Evolutionary conservation across 2,888 invertebrate species (phyloP).

Genomic region (Temnothorax unifasciatus): DNA sequence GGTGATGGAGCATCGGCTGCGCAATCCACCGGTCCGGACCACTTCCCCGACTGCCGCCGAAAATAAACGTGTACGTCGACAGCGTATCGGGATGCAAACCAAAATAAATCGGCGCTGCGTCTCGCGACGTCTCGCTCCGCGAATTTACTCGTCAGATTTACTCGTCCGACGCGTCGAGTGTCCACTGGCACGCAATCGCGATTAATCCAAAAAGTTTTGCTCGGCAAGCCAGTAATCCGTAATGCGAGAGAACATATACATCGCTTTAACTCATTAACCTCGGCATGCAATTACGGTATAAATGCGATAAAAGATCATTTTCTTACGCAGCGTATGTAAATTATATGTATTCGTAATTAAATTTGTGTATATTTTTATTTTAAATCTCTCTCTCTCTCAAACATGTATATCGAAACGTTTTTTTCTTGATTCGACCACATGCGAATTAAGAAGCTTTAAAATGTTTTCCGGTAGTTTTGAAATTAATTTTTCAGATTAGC

Average conservation of each 20-base stretch:
- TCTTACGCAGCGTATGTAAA: not conserved
- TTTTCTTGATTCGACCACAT: not conserved
- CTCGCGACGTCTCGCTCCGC: slow-evolving; percentile 19
- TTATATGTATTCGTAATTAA: not conserved
- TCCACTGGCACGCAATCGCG: not conserved
- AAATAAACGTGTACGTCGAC: slow-evolving; percentile 78
- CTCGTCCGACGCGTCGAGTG: slow-evolving; percentile 14
- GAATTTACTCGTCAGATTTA: slow-evolving; percentile 42
- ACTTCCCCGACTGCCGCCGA: slow-evolving; percentile 65
- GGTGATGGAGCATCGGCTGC: slow-evolving; percentile 60
- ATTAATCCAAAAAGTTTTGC: slow-evolving; percentile 25
- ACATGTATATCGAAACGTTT: not conserved
- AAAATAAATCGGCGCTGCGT: slow-evolving; percentile 75
- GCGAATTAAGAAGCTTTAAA: not conserved
- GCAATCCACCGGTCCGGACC: slow-evolving; percentile 64
- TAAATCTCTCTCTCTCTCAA: not conserved
- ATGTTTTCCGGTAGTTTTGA: not conserved
- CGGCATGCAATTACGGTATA: not conserved
- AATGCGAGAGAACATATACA: not conserved
- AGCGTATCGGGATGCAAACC: slow-evolving; percentile 70
- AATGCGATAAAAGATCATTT: not conserved
- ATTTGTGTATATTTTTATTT: not conserved
- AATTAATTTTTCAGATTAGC: not conserved
- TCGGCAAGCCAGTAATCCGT: not conserved
- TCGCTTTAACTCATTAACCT: not conserved